These are phyloP conservation scores for Malurus leucopterus DNA, from an alignment of 2,797 vertebrate genomes.

Conservation along the genomic window DNA sequence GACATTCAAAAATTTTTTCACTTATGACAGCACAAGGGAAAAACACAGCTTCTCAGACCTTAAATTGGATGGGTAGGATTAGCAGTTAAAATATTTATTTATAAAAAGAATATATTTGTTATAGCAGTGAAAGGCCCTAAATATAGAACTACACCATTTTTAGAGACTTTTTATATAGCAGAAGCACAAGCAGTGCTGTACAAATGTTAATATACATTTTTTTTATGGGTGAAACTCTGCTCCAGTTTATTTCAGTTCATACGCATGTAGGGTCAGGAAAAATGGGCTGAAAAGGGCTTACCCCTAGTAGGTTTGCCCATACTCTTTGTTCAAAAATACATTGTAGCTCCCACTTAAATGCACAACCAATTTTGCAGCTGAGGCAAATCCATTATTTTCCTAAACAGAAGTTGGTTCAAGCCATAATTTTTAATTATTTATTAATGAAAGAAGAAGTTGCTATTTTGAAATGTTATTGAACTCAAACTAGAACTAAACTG, in stretches of 20 bases:
- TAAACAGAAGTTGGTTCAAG: not conserved
- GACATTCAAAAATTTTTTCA: not conserved
- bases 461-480: conserved; percentile 23
- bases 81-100: not conserved
- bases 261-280: not conserved
- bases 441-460: not conserved
- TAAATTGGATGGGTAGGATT: not conserved
- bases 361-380: not conserved
- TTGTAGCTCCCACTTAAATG: not conserved
- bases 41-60: not conserved
- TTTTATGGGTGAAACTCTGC: not conserved
- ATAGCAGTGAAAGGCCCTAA: not conserved
- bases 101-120: not conserved
- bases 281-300: not conserved
- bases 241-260: not conserved
- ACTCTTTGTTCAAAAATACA: not conserved
- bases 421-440: not conserved
- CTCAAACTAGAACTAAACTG: conserved; percentile 6
- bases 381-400: not conserved
- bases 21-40: not conserved
- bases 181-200: not conserved
- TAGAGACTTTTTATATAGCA: not conserved
- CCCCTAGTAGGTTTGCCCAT: not conserved
- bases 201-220: not conserved
- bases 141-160: not conserved